Conservation (phyloP, 2,888 invertebrate genomes). For the Spilosoma lubricipeda region DNA sequence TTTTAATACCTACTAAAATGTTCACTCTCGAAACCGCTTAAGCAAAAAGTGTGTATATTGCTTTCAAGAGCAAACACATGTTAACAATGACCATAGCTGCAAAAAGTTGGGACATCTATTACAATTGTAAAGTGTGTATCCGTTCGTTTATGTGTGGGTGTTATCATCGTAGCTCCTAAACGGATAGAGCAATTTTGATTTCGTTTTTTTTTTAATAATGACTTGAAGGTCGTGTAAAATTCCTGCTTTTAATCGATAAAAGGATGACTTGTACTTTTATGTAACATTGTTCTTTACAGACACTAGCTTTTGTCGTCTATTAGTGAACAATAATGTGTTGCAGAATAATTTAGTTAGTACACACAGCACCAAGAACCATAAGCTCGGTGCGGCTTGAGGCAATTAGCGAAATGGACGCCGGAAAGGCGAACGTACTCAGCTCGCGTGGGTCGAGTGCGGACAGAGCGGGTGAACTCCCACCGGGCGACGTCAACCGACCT, state of each 20-base stretch:
- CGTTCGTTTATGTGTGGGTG: background rate
- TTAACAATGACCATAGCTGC: background rate
- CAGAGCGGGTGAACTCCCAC: slow-evolving; percentile 57
- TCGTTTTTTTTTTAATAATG: background rate
- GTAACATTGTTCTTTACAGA: slow-evolving; percentile 7
- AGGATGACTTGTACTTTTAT: background rate
- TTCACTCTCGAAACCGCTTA: slow-evolving; percentile 3
- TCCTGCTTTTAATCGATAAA: background rate
- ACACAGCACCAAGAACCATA: slow-evolving; percentile 42
- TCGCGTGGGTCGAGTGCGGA: slow-evolving; percentile 59
- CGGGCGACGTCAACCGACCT: slow-evolving; percentile 60
- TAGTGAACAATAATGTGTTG: slow-evolving; percentile 36
- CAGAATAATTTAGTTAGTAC: slow-evolving; percentile 46
- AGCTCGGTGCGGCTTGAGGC: slow-evolving; percentile 59
- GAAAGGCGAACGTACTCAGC: slow-evolving; percentile 64
- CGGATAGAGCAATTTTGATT: background rate
- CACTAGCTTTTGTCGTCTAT: slow-evolving; percentile 24
- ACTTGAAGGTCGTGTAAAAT: background rate
- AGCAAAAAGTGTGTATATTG: background rate
- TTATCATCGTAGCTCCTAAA: background rate
- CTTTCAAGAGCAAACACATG: slow-evolving; percentile 23
- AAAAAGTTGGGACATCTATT: background rate
- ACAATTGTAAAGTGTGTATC: background rate
- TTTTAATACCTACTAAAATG: background rate
- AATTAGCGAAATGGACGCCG: slow-evolving; percentile 78